Evolutionary conservation across 2,797 vertebrate genomes (phyloP).

Genomic region (Danio choprae): DNA sequence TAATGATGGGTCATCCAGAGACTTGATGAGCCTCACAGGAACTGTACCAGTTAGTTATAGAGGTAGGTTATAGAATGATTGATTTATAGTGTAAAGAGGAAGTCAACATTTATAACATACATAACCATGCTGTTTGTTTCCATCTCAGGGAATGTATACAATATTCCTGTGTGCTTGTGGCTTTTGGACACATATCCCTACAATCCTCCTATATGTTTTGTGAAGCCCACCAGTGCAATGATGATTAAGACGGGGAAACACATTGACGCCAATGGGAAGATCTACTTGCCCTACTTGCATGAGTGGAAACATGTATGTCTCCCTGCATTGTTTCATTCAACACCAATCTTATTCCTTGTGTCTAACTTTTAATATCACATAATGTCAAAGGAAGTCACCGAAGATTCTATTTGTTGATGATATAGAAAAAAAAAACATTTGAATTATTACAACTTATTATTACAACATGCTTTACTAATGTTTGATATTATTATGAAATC

Average conservation of each 20-base stretch:
- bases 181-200: slow-evolving; percentile 96
- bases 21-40: slow-evolving; percentile 95
- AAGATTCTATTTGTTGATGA: no score
- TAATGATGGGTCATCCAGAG: slow-evolving; percentile 93
- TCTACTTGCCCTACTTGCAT: slow-evolving; percentile 97
- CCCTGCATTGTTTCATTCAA: not conserved
- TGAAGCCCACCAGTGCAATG: slow-evolving; percentile 98
- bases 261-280: slow-evolving; percentile 97
- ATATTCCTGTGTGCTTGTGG: slow-evolving; percentile 98
- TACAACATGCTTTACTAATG: no score
- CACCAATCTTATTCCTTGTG: not conserved
- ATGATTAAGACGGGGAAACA: slow-evolving; percentile 99
- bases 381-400: no score
- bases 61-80: slow-evolving; percentile 75
- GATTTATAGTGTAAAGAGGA: not conserved
- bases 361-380: not conserved
- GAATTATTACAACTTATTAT: no score
- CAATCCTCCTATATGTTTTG: slow-evolving; percentile 98
- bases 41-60: slow-evolving; percentile 96
- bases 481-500: no score
- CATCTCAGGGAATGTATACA: slow-evolving; percentile 90
- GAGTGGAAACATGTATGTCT: slow-evolving; percentile 97
- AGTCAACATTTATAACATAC: not conserved
- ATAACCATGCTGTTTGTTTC: not conserved
- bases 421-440: no score